These are phyloP conservation scores for Dasysyrphus tricinctus DNA, from an alignment of 2,888 invertebrate genomes.

Conservation along the genomic window DNA sequence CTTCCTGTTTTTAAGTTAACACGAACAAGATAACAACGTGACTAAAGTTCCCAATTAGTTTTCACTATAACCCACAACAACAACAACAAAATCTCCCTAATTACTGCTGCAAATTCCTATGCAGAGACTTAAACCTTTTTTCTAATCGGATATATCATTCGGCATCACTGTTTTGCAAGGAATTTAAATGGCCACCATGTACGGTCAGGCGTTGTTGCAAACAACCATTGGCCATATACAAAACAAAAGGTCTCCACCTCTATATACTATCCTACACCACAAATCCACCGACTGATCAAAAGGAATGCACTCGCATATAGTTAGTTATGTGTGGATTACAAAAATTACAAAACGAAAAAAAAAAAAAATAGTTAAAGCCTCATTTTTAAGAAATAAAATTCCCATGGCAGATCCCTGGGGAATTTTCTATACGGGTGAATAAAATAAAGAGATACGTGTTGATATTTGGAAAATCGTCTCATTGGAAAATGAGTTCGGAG, in stretches of 20 bases:
- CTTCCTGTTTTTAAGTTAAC: background rate
- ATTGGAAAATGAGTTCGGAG: constrained; percentile 33
- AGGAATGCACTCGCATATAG: constrained; percentile 46
- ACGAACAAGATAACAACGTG: constrained; percentile 34
- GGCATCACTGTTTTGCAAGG: constrained; percentile 36
- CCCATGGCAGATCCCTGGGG: constrained; percentile 38
- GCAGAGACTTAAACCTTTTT: constrained; percentile 30
- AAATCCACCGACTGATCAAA: constrained; percentile 17
- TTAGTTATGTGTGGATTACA: constrained; percentile 52
- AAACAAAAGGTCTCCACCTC: constrained; percentile 50
- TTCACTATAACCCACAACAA: constrained; percentile 1
- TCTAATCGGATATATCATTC: constrained; percentile 62
- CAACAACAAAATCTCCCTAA: constrained; percentile 37
- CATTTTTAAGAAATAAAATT: constrained; percentile 30
- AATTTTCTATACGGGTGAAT: constrained; percentile 19
- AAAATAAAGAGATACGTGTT: constrained; percentile 49
- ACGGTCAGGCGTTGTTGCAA: constrained; percentile 25
- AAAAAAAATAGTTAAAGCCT: constrained; percentile 22
- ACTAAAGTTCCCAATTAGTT: constrained; percentile 54
- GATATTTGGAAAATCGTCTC: constrained; percentile 31
- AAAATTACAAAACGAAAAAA: background rate
- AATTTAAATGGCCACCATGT: constrained; percentile 72
- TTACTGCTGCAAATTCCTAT: constrained; percentile 53
- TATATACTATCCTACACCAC: constrained; percentile 9
- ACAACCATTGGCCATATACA: constrained; percentile 14